Base-by-base conservation (phyloP, 2,797 vertebrate species). In the Danio choprae region DNA sequence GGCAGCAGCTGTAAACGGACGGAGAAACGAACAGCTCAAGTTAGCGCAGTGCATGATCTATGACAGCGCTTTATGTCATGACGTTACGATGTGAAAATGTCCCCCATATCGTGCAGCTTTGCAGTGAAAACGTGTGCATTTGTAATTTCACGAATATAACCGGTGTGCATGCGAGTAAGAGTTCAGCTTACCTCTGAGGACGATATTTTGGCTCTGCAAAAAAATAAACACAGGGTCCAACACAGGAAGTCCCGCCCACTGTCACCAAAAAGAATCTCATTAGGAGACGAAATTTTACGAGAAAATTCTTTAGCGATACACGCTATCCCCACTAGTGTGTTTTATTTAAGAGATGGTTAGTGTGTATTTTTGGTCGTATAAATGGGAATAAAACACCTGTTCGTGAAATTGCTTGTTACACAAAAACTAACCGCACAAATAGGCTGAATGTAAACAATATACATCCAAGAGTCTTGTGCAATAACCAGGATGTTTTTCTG, bases 181-280 rank as follows among this genome's bases (percentile, higher is more conserved):
- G 22, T 6, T 11, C 41, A 2, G 4, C 85, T 84, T 79, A 84
- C 83, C 68, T 71, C 68, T 9, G 20, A 36, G 68, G 20, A 38
- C 46, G 40, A 3, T 29, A 13, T 12, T 43, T 8, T 38, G 20
- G 46, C 18, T 40, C 59, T 20, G 40, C 36, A 43, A 51, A 51
- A 20, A 62, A 64, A 64, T 79, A 72, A 72, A 79, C 68, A 79
- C 18, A 8, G 13, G 8, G 73, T 70, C 78, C 44, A 64, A 55
- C 58, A 87, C 75, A 80, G 86, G 87, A 88, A 85, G 85, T 84
- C 82, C 87, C 85, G 69, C 86, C 87, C 12, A 41, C 44, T 0
- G 73, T n/a, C 59, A 6, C 5, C 50, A 20, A 13, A 10, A 46
- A 36, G 0, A 18, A 41, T 46, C 16, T 56, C 13, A 70, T 70